These are phyloP conservation scores for Tethea ocularis DNA, from an alignment of 2,888 invertebrate genomes.

Conservation along the genomic window DNA sequence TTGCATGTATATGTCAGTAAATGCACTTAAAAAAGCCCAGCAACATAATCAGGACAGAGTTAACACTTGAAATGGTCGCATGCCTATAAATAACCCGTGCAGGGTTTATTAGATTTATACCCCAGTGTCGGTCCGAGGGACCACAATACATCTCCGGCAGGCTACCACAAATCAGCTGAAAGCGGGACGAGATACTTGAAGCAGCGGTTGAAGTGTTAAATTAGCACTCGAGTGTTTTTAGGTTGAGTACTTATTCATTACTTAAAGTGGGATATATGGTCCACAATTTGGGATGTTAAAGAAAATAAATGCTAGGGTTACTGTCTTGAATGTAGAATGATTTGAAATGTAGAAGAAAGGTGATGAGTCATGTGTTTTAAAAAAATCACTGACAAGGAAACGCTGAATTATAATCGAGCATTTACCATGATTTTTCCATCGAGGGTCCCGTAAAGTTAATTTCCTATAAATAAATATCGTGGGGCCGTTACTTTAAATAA, in stretches of 20 bases:
- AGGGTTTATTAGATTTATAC: slow-evolving; percentile 37
- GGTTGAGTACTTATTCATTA: neutral
- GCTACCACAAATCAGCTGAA: slow-evolving; percentile 20
- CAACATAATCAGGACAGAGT: neutral
- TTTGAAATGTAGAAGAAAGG: too few species aligned
- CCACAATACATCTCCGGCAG: slow-evolving; percentile 16
- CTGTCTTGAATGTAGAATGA: neutral
- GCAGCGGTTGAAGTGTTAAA: slow-evolving; percentile 7
- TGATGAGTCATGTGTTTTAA: too few species aligned
- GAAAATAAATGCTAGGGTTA: neutral
- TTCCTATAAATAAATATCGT: too few species aligned
- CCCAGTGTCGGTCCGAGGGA: slow-evolving; percentile 14
- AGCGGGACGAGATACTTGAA: neutral
- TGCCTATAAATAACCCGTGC: slow-evolving; percentile 31
- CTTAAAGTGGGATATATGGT: neutral
- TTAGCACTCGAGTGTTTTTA: neutral
- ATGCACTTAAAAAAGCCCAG: too few species aligned
- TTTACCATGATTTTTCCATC: too few species aligned
- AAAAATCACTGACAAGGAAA: too few species aligned
- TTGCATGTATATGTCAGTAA: too few species aligned
- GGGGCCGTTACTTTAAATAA: too few species aligned
- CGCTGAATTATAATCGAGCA: too few species aligned
- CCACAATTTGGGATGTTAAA: neutral
- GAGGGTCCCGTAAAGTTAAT: too few species aligned
- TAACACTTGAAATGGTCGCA: slow-evolving; percentile 24